Conservation (phyloP, 2,797 vertebrate species). For the Pantherophis alleghaniensis region DNA sequence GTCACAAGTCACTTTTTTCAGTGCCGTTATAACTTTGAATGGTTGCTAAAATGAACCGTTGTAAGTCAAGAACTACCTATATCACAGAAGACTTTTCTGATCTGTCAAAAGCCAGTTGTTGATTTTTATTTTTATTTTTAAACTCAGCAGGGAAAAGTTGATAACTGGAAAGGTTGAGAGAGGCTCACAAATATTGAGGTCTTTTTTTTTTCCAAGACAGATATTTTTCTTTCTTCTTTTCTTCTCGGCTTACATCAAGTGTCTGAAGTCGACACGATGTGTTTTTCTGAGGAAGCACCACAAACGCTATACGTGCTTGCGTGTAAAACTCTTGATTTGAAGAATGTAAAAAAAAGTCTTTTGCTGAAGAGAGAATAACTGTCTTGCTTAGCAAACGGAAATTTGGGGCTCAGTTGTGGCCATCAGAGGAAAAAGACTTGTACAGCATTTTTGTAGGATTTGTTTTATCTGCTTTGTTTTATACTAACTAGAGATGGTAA, state of each 20-base stretch:
- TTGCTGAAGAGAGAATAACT: too few species aligned
- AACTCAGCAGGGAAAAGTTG: slow-evolving; percentile 54
- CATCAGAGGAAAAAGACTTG: too few species aligned
- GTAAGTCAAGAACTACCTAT: background rate
- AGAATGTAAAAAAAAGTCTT: too few species aligned
- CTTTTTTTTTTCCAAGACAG: slow-evolving; percentile 45
- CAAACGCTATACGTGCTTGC: background rate
- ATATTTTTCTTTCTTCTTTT: background rate
- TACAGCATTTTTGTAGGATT: background rate
- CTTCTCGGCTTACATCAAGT: background rate
- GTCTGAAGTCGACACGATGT: slow-evolving; percentile 5
- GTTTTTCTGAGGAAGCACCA: slow-evolving; percentile 19
- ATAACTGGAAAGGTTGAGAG: background rate
- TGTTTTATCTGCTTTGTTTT: background rate
- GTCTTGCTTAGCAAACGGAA: too few species aligned
- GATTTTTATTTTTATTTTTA: background rate
- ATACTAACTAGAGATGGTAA: background rate
- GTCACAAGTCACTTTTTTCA: background rate
- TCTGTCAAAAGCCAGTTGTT: slow-evolving; percentile 56
- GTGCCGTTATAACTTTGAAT: background rate
- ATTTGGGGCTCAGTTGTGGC: too few species aligned
- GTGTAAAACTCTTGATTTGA: too few species aligned
- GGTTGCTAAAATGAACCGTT: background rate
- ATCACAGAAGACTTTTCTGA: slow-evolving; percentile 50
- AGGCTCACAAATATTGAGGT: slow-evolving; percentile 41